Base-by-base conservation (phyloP, 53 echinoderm and acorn worm species). In the Holothuria leucospilota region DNA sequence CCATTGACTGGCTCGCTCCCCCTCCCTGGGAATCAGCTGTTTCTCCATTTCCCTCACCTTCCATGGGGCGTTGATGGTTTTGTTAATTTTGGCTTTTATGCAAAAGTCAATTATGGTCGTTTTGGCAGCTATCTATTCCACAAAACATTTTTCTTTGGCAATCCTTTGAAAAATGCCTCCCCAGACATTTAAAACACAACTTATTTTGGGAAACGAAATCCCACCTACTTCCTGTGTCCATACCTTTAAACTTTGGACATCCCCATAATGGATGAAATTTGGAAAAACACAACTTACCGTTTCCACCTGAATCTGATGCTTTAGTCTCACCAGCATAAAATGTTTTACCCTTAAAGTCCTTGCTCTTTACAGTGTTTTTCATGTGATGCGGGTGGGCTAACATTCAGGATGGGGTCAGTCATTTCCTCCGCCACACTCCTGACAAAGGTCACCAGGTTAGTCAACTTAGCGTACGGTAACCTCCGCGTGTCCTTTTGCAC, bases 111-210 rank as follows among this genome's bases (percentile, higher is more conserved):
- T 85, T 85, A 28, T 71, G 85, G 30, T 85, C 63, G 2, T 7
- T 26, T 2, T 56, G 21, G 60, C 78, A 59, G 16, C 78, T 29
- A 56, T 20, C 78, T 25, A 59, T 78, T 15, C 34, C 58, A 59
- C 78, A 78, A 3, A 27, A 25, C 59, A 78, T 78, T 13, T 78
- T 27, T 10, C 58, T 78, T 56, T 28, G 25, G n/a, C 78, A 78
- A 15, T 58, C 60, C 2, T 78, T 78, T 2, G 78, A 13, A 25
- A 78, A 58, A 59, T 78, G 78, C 26, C 59, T 56, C 59, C 78
- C 78, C 56, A 77, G 29, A 59, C 59, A 78, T 30, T 59, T 78
- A 30, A 78, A 62, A 71, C 78, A 78, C 59, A 78, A 59, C 52
- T 58, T 59, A 18, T 78, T 58, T 30, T 78, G 24, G 25, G 4